Base-by-base conservation (phyloP, 1,140 invertebrate species). In the Bombus superbus region DNA sequence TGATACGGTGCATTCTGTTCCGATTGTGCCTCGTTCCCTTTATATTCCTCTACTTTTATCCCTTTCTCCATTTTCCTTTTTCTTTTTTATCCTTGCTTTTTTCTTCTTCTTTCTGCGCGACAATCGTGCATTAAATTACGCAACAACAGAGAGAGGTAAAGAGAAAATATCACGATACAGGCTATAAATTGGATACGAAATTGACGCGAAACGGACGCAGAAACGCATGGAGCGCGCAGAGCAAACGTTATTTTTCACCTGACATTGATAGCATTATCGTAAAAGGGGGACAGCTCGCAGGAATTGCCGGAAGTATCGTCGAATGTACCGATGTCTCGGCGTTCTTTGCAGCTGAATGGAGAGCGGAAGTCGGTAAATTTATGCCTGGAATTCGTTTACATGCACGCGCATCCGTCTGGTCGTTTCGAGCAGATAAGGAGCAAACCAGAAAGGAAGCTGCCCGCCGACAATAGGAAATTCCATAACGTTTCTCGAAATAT, bases 311-410 rank as follows among this genome's bases (percentile, higher is more conserved):
- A 90, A 89, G 81, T 83, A 77, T 83, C 85, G 66, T 87, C 66
- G 73, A 74, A 89, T 80, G 64, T 86, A 89, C 88, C 86, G 83
- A 89, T 86, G 64, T 72, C 42, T 18, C 64, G 64, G 40, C 59
- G 86, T 84, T 76, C 75, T 64, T 38, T 44, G 68, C 64, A 28
- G 47, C 53, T 86, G 87, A 87, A 89, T 87, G 81, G 80, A 42
- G 88, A 81, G n/a, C 89, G 89, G 89, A 90, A 89, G 89, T 86
- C 53, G 72, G 72, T 81, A 84, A 90, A 90, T 90, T 89, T 90
- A 89, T 78, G 85, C 79, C 66, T 80, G 89, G 85, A 89, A 89
- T 89, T 90, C 88, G 88, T 89, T 89, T 90, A 89, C 80, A 87
- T 81, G 77, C 62, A 81, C 78, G 75, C 80, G 78, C 69, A 32